Percentiles rank a stretch among this genome's conserved stretches.
These are phyloP conservation scores for Brachystomella parvula DNA, from an alignment of 1,140 invertebrate species.

Conservation along the genomic window DNA sequence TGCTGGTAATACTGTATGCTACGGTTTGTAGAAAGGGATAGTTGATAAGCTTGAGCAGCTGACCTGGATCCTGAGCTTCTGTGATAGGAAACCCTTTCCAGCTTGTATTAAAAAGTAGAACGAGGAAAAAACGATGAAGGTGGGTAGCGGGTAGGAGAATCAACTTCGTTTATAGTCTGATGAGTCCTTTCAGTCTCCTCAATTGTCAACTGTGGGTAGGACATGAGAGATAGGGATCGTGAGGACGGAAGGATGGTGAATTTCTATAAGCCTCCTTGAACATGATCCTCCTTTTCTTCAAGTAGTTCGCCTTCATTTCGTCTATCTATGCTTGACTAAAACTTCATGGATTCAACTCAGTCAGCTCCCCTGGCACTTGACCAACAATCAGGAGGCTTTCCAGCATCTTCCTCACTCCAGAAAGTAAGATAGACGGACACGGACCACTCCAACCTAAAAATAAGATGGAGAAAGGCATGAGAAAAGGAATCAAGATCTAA, in stretches of 20 bases:
- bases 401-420: no score
- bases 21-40: neutral
- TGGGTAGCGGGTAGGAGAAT: no score
- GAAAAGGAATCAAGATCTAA: neutral
- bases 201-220: neutral
- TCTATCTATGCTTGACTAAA: neutral
- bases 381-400: conserved; percentile 7
- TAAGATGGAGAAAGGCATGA: neutral
- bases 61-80: neutral
- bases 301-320: neutral
- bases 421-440: no score
- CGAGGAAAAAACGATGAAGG: no score
- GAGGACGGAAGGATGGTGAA: neutral
- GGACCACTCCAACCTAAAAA: neutral
- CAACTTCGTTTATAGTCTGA: neutral
- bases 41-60: neutral
- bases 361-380: conserved; percentile 6
- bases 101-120: neutral
- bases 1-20: neutral
- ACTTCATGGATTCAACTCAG: neutral
- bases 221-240: neutral
- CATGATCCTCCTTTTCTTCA: neutral
- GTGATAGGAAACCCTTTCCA: neutral
- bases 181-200: neutral
- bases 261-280: neutral